A percentile compares a stretch with the other conserved stretches of the same genome.
phyloP scores from a whole-genome alignment of 2,797 vertebrate genomes.

The Aldrovandia affinis region DNA sequence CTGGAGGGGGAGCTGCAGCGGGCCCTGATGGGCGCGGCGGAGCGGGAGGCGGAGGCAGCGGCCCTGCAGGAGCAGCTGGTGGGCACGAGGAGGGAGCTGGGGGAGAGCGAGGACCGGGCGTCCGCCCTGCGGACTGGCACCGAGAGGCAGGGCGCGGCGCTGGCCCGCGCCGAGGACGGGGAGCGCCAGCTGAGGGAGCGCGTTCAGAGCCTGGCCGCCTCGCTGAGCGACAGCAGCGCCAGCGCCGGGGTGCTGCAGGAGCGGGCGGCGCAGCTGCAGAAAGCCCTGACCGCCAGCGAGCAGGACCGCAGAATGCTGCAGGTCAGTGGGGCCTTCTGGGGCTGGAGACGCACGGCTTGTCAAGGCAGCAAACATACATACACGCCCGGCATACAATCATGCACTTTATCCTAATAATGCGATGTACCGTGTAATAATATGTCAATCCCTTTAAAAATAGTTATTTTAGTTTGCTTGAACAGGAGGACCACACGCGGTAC shows the following conservation, averaged over 20 bases:
- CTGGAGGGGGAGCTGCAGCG: conserved; percentile 78
- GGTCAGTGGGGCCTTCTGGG: conserved; percentile 56
- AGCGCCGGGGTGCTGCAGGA: conserved; percentile 68
- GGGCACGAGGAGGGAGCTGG: conserved; percentile 66
- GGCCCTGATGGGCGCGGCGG: conserved; percentile 62
- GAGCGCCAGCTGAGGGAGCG: conserved; percentile 74
- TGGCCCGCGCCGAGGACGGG: conserved; percentile 71
- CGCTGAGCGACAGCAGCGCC: conserved; percentile 62
- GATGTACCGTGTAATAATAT: neutral
- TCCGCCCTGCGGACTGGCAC: conserved; percentile 57
- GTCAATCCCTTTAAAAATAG: neutral
- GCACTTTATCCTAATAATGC: neutral
- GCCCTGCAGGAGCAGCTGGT: conserved; percentile 67
- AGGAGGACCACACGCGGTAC: neutral
- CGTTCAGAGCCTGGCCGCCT: conserved; percentile 65
- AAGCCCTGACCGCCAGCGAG: conserved; percentile 70
- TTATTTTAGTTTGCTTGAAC: neutral
- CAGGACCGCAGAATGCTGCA: conserved; percentile 76
- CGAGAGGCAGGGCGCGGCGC: conserved; percentile 61
- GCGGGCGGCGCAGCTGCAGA: conserved; percentile 70
- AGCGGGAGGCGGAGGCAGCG: conserved; percentile 69
- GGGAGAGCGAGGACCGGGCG: conserved; percentile 69
- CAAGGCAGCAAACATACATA: neutral
- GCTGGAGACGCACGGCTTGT: neutral
- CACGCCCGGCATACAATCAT: neutral